Evolutionary conservation across 2,888 invertebrate genomes (phyloP).

Genomic region (Nymphalis polychloros): DNA sequence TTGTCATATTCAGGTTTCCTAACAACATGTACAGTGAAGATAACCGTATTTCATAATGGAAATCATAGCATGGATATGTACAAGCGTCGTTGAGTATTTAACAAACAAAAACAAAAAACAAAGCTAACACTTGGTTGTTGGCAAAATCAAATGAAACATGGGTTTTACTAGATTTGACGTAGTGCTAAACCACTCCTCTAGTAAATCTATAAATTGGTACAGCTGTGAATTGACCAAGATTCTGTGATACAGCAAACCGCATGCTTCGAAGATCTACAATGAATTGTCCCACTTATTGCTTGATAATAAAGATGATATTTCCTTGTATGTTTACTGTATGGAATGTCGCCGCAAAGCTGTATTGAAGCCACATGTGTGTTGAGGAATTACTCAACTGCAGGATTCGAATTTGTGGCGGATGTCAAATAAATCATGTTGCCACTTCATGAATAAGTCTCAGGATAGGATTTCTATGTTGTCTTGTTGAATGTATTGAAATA

Average conservation of each 20-base stretch:
- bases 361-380: slow-evolving; percentile 38
- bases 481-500: slow-evolving; percentile 5
- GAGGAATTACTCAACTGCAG: slow-evolving; percentile 38
- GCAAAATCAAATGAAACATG: slow-evolving; percentile 21
- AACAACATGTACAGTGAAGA: too few species aligned
- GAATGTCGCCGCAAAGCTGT: slow-evolving; percentile 27
- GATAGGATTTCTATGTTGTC: slow-evolving; percentile 26
- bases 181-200: slow-evolving; percentile 27
- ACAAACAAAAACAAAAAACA: too few species aligned
- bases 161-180: slow-evolving; percentile 27
- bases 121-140: not conserved
- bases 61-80: too few species aligned
- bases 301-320: not conserved
- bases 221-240: slow-evolving; percentile 38
- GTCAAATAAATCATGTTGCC: slow-evolving; percentile 40
- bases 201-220: slow-evolving; percentile 35
- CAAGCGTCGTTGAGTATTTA: too few species aligned
- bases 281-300: slow-evolving; percentile 8
- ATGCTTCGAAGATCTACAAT: not conserved
- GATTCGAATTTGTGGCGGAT: slow-evolving; percentile 39
- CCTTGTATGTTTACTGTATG: not conserved
- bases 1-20: too few species aligned
- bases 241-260: slow-evolving; percentile 24
- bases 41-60: too few species aligned
- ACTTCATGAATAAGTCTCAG: slow-evolving; percentile 37